Conservation (phyloP, 1,140 invertebrate genomes). For the Eciton burchellii region DNA sequence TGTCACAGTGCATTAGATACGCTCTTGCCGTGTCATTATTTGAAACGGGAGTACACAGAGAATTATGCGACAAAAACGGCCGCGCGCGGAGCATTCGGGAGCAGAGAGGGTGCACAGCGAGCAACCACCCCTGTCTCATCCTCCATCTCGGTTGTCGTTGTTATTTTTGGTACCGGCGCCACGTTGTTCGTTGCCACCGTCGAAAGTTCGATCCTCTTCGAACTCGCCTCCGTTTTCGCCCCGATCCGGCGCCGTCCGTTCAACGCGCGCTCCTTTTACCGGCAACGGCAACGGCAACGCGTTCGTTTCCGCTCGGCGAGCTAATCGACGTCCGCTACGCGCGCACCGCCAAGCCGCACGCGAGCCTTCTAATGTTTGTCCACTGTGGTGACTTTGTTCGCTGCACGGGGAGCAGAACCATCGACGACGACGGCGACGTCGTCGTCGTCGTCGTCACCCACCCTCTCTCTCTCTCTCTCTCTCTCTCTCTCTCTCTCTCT, state of each 20-base stretch:
- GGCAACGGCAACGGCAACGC: conserved; percentile 44
- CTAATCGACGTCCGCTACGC: conserved; percentile 38
- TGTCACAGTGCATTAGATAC: conserved; percentile 61
- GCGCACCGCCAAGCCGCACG: conserved; percentile 29
- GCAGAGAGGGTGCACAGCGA: conserved; percentile 12
- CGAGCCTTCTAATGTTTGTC: conserved; percentile 56
- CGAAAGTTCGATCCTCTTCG: conserved; percentile 51
- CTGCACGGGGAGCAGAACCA: conserved; percentile 33
- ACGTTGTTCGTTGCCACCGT: too few relatives aligned
- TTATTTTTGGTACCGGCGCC: conserved; percentile 35
- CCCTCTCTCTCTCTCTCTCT: too few relatives aligned
- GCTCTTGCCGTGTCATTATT: conserved; percentile 60
- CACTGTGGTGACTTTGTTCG: conserved; percentile 49
- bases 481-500: too few relatives aligned
- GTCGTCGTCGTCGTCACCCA: too few relatives aligned
- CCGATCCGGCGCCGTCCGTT: conserved; percentile 17
- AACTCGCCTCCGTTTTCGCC: conserved; percentile 44
- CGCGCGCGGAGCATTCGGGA: conserved; percentile 31
- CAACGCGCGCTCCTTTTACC: conserved; percentile 42
- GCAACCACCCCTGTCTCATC: neutral
- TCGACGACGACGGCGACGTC: neutral
- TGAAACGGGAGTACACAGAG: conserved; percentile 58
- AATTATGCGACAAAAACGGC: conserved; percentile 58
- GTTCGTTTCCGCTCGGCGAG: conserved; percentile 42
- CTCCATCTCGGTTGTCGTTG: conserved; percentile 15